Evolutionary conservation across 2,888 invertebrate species (phyloP).

Genomic region (Oasisia sp.): DNA sequence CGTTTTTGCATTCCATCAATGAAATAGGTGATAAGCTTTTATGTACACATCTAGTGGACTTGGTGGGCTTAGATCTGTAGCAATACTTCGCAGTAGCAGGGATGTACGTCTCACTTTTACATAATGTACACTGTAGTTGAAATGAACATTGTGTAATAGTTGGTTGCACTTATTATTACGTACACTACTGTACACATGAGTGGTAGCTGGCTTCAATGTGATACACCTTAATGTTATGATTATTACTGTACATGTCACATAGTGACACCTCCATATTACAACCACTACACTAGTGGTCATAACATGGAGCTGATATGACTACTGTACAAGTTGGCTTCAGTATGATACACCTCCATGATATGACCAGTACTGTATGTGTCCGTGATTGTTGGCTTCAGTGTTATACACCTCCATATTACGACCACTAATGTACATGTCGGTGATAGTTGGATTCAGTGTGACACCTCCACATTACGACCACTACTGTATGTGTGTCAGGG

Average conservation of each 20-base stretch:
- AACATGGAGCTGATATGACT: too few species aligned
- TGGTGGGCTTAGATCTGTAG: not conserved
- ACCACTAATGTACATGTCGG: too few species aligned
- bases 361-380: too few species aligned
- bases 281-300: too few species aligned
- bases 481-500: too few species aligned
- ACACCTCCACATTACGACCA: too few species aligned
- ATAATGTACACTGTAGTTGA: not conserved
- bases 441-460: too few species aligned
- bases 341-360: not conserved
- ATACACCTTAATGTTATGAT: not conserved
- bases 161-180: not conserved
- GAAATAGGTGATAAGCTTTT: not conserved
- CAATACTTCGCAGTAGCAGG: not conserved
- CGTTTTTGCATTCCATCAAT: not conserved
- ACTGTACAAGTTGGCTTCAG: not conserved
- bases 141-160: not conserved
- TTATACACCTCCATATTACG: too few species aligned
- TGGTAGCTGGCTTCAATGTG: not conserved
- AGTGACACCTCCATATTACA: not conserved
- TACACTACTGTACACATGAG: too few species aligned
- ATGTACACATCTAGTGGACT: not conserved
- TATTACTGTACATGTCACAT: too few species aligned
- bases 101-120: not conserved
- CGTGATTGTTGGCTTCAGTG: too few species aligned